Evolutionary conservation across 2,888 invertebrate genomes (phyloP).

Genomic region (Drosophila dives): DNA sequence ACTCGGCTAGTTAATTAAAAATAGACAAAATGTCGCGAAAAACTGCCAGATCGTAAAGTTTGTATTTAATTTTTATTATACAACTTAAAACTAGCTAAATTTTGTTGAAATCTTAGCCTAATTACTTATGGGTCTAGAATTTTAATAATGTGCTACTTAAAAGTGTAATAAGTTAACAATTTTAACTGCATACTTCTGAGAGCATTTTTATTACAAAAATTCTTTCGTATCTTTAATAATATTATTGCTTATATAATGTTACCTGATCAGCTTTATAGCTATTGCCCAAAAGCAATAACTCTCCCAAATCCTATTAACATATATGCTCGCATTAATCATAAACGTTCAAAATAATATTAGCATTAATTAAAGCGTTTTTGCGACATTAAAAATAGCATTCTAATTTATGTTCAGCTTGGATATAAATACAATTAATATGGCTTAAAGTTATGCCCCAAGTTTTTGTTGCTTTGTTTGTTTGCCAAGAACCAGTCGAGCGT

Average conservation of each 20-base stretch:
- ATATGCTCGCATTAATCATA: slow-evolving; percentile 36
- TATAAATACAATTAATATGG: slow-evolving; percentile 65
- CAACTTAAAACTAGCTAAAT: not conserved
- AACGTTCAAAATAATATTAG: slow-evolving; percentile 45
- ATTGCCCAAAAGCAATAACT: not conserved
- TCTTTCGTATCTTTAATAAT: slow-evolving; percentile 3
- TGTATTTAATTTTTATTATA: slow-evolving; percentile 1
- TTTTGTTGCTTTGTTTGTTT: not conserved
- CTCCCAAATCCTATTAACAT: not conserved
- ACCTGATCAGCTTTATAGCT: not conserved
- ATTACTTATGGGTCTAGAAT: not conserved
- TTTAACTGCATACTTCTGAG: slow-evolving; percentile 40
- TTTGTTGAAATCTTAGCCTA: not conserved
- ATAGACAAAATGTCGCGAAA: not conserved
- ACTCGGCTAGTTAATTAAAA: not conserved
- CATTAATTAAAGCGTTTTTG: slow-evolving; percentile 55
- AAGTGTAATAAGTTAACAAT: not conserved
- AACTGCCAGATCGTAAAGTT: slow-evolving; percentile 2
- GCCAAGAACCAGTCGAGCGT: slow-evolving; percentile 46
- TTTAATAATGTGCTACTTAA: not conserved
- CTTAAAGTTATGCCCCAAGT: slow-evolving; percentile 15
- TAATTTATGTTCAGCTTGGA: slow-evolving; percentile 61
- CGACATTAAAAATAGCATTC: slow-evolving; percentile 43
- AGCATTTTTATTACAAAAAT: slow-evolving; percentile 4
- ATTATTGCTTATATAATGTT: not conserved